Evolutionary conservation across 2,888 invertebrate genomes (phyloP).

Genomic region (Nomada goodeniana): DNA sequence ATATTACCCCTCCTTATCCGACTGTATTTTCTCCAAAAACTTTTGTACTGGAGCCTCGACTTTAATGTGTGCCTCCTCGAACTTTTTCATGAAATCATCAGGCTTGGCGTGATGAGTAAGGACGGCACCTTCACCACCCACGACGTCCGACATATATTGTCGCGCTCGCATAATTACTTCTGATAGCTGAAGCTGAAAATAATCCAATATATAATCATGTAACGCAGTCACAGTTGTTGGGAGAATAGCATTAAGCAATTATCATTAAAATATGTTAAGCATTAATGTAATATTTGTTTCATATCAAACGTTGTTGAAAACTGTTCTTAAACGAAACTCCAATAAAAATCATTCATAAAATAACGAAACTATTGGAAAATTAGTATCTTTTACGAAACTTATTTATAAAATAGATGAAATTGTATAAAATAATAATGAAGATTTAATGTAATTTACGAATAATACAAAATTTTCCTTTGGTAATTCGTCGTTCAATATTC

Average conservation of each 20-base stretch:
- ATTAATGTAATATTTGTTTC: not conserved
- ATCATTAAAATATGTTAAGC: no score
- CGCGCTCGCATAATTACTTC: slow-evolving; percentile 98
- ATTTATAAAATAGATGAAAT: not conserved
- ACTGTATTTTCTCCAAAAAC: slow-evolving; percentile 96
- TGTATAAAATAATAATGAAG: not conserved
- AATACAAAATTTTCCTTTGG: no score
- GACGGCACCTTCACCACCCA: slow-evolving; percentile 94
- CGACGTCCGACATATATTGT: slow-evolving; percentile 96
- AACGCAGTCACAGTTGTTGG: not conserved
- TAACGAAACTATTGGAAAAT: no score
- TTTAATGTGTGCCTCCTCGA: slow-evolving; percentile 89
- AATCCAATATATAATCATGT: not conserved
- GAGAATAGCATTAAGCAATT: not conserved
- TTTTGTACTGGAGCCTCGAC: slow-evolving; percentile 92
- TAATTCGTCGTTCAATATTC: no score
- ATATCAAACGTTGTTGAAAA: no score
- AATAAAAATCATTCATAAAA: no score
- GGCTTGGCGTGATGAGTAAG: slow-evolving; percentile 94
- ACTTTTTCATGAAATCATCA: slow-evolving; percentile 94
- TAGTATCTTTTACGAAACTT: not conserved
- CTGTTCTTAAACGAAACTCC: no score
- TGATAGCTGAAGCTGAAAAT: slow-evolving; percentile 95
- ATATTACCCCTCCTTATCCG: slow-evolving; percentile 95
- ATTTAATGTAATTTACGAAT: no score